phyloP scores from a whole-genome alignment of 2,113 vertebrate genomes.

The Alectura lathami region DNA sequence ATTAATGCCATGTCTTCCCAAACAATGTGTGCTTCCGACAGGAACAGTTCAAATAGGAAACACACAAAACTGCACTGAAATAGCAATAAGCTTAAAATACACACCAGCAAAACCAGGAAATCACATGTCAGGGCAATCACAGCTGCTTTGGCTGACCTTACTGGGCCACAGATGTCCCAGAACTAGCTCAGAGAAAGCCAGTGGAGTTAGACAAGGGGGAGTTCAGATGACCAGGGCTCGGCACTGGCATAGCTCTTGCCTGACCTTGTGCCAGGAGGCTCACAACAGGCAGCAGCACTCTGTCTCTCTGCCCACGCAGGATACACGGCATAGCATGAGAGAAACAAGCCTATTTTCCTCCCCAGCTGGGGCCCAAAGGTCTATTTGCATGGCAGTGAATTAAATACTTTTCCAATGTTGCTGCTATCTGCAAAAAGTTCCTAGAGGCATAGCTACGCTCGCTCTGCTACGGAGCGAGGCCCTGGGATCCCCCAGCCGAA shows the following conservation, averaged over 20 bases:
- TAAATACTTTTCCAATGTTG: not conserved
- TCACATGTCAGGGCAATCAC: not conserved
- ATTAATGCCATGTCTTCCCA: slow-evolving; percentile 54
- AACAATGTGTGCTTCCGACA: slow-evolving; percentile 61
- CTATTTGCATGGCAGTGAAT: not conserved
- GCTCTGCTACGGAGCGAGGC: rapidly evolving
- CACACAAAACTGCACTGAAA: slow-evolving; percentile 26
- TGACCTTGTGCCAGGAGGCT: not conserved
- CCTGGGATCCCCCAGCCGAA: not conserved
- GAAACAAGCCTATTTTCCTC: not conserved
- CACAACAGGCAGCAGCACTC: not conserved
- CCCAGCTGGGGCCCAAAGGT: not conserved
- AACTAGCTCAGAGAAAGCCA: not conserved
- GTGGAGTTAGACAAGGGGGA: not conserved
- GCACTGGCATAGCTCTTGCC: not conserved
- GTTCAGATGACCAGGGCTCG: not conserved
- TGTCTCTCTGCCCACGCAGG: not conserved
- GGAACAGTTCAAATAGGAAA: slow-evolving; percentile 58
- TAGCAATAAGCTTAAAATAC: slow-evolving; percentile 55
- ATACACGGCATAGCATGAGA: not conserved
- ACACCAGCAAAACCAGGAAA: not conserved
- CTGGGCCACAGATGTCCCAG: not conserved
- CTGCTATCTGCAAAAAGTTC: not conserved
- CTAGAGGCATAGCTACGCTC: not conserved
- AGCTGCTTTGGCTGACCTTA: not conserved